Evolutionary conservation across 2,113 vertebrate species (phyloP), one percentile per base, ranked within the genome.

Genomic region (Istiophorus platypterus): DNA sequence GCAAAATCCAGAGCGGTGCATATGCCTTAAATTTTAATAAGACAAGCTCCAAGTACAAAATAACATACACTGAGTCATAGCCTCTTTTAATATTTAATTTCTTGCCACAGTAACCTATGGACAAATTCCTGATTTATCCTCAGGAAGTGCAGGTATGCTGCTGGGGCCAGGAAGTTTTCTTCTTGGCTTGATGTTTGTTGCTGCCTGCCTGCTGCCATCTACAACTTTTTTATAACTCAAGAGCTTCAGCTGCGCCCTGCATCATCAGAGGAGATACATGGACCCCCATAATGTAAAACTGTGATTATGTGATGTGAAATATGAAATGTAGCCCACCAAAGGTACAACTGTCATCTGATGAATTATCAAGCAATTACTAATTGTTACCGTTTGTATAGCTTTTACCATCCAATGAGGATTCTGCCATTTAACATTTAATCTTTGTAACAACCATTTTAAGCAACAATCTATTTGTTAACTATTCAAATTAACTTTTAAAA

Each of bases 131-230:
- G 9, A 41, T 78, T 20, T 29, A 3, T 11, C 20, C 8, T 3
- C 70, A 90, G 88, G 57, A 34, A 78, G 31, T 66, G 74, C 58
- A 8, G 84, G 81, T 57, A 7, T 8, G 29, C 66, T n/a, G 17
- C 12, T 88, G 58, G 31, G 31, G 1, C 77, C 88, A 31, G 61
- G 67, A 78, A 59, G 31, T 67, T 49, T 84, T 45, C 77, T 92
- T 11, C 52, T 89, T 2, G 45, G n/a, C 24, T 31, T 90, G 56
- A 79, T 80, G 76, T 64, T 86, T 26, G 70, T 59, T 61, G 80
- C 61, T 0, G n/a, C 67, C 65, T 76, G 29, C 39, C 62, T 92
- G 63, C 84, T 92, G 58, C 49, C 85, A 6, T 56, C 58, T 5
- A 20, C 67, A 22, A 7, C 18, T 31, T 41, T 12, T 22, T 66